Percentiles rank a stretch among this genome's conserved stretches.
These are phyloP conservation scores for Mus musculus DNA, from an alignment of 2,113 vertebrate species.

Conservation along the genomic window GRCm39 chr9:87750001-87750500, in stretches of 20 bases:
- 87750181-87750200: no score
- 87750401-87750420: background rate
- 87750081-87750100: background rate
- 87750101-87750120: background rate
- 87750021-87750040: background rate
- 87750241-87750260: no score
- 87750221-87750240: no score
- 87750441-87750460: constrained; percentile 39
- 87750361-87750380: background rate
- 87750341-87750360: constrained; percentile 35
- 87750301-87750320: constrained; percentile 7
- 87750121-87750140: no score
- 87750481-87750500: background rate
- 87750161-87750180: no score
- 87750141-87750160: no score
- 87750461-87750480: constrained; percentile 37
- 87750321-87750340: constrained; percentile 50
- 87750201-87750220: no score
- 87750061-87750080: background rate
- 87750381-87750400: constrained; percentile 24
- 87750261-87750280: no score
- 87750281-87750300: background rate
- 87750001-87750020: background rate
- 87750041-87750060: background rate
- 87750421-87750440: background rate